These are phyloP conservation scores for Pseudonaja textilis DNA, from an alignment of 2,113 vertebrate genomes.

Conservation along the genomic window DNA sequence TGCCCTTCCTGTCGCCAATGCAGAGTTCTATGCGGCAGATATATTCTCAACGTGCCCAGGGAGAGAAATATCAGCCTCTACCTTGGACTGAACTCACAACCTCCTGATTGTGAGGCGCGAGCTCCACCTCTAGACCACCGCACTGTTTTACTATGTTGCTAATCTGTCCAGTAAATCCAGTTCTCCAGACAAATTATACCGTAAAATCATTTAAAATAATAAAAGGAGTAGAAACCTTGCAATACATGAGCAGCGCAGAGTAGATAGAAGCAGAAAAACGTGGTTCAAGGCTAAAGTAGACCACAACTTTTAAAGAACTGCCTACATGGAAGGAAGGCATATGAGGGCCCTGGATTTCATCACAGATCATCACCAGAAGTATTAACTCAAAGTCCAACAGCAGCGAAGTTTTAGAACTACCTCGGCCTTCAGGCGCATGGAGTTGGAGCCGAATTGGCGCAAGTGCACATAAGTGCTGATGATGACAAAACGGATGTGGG, in stretches of 20 bases:
- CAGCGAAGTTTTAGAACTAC: background rate
- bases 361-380: background rate
- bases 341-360: background rate
- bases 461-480: constrained; percentile 20
- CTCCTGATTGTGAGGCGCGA: too few species aligned
- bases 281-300: background rate
- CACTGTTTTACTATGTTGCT: background rate
- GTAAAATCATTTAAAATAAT: background rate
- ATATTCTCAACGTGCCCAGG: too few species aligned
- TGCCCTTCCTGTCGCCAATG: too few species aligned
- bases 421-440: background rate
- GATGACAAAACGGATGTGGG: constrained; percentile 60
- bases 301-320: background rate
- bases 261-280: background rate
- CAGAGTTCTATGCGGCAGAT: too few species aligned
- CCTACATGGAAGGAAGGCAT: background rate
- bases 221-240: background rate
- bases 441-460: background rate
- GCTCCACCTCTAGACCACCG: too few species aligned
- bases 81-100: too few species aligned
- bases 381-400: background rate
- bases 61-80: too few species aligned
- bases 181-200: background rate
- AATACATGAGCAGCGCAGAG: background rate
- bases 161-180: background rate